phyloP scores from a whole-genome alignment of 2,113 vertebrate species.

The Poeciliopsis turrubarensis region DNA sequence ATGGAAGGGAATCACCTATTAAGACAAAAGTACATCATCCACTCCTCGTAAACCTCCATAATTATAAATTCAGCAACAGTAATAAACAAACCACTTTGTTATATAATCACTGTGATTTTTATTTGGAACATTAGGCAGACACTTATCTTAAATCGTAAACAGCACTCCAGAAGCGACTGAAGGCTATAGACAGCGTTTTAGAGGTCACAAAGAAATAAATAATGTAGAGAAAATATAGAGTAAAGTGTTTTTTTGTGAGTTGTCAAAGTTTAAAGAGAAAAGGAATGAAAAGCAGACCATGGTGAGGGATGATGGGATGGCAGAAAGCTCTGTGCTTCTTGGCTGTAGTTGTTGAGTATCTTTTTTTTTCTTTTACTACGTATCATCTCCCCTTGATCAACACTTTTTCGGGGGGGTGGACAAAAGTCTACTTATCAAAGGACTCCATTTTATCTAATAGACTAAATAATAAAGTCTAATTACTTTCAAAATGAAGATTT shows the following conservation, averaged over 20 bases:
- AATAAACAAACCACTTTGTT: not conserved
- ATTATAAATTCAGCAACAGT: not conserved
- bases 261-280: not conserved
- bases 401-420: not conserved
- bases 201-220: not conserved
- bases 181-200: not conserved
- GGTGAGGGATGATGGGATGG: not conserved
- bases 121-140: too few relatives aligned
- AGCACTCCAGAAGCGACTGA: too few relatives aligned
- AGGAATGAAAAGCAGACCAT: not conserved
- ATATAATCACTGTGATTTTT: not conserved
- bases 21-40: not conserved
- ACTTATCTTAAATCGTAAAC: too few relatives aligned
- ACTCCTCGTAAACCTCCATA: not conserved
- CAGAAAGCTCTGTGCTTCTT: too few relatives aligned
- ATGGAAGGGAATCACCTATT: not conserved
- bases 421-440: not conserved
- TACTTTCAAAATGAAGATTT: not conserved
- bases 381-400: too few relatives aligned
- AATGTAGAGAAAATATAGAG: not conserved
- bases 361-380: not conserved
- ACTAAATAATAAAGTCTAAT: not conserved
- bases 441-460: not conserved
- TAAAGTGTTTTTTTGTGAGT: not conserved
- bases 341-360: slow-evolving; percentile 28